These are phyloP conservation scores for Brachionus plicatilis DNA, from an alignment of 1,140 invertebrate species.

Conservation along the genomic window DNA sequence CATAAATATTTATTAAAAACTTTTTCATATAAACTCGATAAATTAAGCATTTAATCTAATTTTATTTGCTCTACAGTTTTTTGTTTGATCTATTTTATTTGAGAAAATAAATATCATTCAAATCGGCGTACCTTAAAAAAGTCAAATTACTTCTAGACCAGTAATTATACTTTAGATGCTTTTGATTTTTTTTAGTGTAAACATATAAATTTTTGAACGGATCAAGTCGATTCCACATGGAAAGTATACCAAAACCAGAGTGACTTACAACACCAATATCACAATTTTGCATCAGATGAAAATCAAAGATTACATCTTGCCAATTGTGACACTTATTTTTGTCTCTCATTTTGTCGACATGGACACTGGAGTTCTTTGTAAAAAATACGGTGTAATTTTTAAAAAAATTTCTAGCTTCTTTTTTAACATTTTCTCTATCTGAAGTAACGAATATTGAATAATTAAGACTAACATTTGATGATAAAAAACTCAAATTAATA, in stretches of 20 bases:
- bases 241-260: conserved; percentile 20
- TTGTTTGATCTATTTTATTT: neutral
- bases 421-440: neutral
- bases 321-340: neutral
- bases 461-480: neutral
- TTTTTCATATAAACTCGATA: neutral
- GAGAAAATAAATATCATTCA: conserved; percentile 7
- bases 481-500: neutral
- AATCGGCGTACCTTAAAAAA: conserved; percentile 2
- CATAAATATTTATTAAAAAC: neutral
- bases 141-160: neutral
- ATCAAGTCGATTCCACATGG: neutral
- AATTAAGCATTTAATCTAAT: neutral
- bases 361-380: neutral
- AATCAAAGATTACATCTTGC: conserved; percentile 9
- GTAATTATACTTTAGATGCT: neutral
- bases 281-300: conserved; percentile 32
- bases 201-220: conserved; percentile 17
- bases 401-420: neutral
- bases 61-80: neutral
- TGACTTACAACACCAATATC: conserved; percentile 11
- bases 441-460: conserved; percentile 15
- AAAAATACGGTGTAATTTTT: neutral
- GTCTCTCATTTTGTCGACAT: neutral
- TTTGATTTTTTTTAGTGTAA: conserved; percentile 6